Percentiles rank a stretch among this genome's conserved stretches.
Conservation (phyloP, 53 echinoderm and acorn worm species). For the Echinarachnius parma region DNA sequence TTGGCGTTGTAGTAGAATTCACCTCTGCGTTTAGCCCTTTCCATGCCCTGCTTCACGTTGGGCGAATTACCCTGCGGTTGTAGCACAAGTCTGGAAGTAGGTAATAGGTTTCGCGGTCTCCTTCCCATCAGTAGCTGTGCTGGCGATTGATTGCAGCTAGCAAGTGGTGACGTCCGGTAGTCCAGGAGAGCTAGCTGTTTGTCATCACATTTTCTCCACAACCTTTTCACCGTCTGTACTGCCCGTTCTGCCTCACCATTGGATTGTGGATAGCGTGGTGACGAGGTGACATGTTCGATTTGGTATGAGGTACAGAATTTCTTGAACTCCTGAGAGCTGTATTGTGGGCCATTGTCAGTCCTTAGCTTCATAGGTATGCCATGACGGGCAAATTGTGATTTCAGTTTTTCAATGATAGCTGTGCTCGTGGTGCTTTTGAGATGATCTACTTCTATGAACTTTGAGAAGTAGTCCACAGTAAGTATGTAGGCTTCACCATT, state of each 20-base stretch:
- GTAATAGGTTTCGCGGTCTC: constrained; percentile 50
- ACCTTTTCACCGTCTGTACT: constrained; percentile 48
- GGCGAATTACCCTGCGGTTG: too few species aligned
- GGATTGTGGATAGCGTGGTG: constrained; percentile 54
- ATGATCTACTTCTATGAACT: constrained; percentile 54
- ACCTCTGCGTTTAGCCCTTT: too few species aligned
- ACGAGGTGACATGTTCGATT: constrained; percentile 51
- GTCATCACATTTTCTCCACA: constrained; percentile 56
- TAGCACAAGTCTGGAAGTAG: background rate
- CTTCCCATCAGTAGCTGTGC: constrained; percentile 66
- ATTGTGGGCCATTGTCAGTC: constrained; percentile 56
- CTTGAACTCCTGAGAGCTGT: constrained; percentile 36
- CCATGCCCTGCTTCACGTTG: too few species aligned
- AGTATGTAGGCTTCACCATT: constrained; percentile 11
- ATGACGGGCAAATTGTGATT: constrained; percentile 47
- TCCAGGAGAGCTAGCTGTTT: constrained; percentile 54
- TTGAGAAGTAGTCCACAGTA: constrained; percentile 60
- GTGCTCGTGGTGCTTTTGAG: constrained; percentile 25
- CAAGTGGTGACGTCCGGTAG: constrained; percentile 41
- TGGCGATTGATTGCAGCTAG: constrained; percentile 55
- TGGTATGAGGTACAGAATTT: constrained; percentile 41
- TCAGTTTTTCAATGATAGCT: constrained; percentile 30
- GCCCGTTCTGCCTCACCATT: constrained; percentile 54
- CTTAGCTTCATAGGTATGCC: constrained; percentile 49
- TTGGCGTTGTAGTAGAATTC: too few species aligned